These are phyloP conservation scores for Sceloporus undulatus DNA, from an alignment of 2,113 vertebrate species.

Conservation along the genomic window DNA sequence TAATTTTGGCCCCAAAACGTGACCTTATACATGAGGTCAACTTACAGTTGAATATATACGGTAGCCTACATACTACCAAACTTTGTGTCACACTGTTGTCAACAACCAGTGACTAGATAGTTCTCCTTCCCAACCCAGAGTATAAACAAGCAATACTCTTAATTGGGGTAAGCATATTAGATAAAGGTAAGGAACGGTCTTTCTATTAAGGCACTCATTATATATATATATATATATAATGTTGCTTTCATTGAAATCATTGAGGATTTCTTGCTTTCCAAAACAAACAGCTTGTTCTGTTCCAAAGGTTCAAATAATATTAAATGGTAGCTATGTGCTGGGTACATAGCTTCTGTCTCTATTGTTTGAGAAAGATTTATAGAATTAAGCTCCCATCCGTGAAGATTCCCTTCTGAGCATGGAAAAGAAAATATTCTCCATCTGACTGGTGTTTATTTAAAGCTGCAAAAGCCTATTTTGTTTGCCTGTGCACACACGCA, in stretches of 20 bases:
- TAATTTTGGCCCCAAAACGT: no score
- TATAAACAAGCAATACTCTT: not conserved
- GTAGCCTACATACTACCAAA: not conserved
- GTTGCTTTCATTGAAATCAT: not conserved
- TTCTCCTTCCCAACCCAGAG: not conserved
- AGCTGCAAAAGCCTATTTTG: not conserved
- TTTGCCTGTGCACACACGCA: not conserved
- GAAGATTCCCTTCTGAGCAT: not conserved
- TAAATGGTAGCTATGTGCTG: not conserved
- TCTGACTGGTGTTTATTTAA: not conserved
- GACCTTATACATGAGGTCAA: no score
- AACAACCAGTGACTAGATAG: not conserved
- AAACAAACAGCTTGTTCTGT: not conserved
- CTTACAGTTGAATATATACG: no score
- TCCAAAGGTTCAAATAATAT: conserved; percentile 15
- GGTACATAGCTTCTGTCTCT: conserved; percentile 4
- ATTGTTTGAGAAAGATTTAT: conserved; percentile 20
- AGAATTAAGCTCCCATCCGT: conserved; percentile 7
- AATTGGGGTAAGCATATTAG: not conserved
- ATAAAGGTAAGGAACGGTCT: not conserved
- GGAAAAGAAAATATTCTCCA: not conserved
- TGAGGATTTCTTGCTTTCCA: conserved; percentile 3
- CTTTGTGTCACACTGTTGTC: not conserved
- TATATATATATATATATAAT: not conserved
- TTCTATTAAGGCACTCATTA: not conserved